Base-by-base conservation (phyloP, 2,888 invertebrate species). In the Eupelmus urozonus region DNA sequence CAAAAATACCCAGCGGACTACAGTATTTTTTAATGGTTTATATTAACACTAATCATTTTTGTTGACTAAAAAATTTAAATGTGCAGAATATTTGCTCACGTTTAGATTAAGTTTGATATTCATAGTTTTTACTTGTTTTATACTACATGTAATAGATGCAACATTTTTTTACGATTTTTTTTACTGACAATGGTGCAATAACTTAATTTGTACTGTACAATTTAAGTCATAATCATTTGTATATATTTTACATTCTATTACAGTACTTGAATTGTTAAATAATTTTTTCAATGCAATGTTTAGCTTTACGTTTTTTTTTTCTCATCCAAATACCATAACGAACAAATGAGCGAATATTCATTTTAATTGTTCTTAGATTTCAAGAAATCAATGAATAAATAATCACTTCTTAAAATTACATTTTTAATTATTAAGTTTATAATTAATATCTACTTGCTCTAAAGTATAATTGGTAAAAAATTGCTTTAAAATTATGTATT, bases 151-250 rank as follows among this genome's bases (percentile, higher is more conserved):
- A 63, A 65, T 65, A 62, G 49, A 34, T 29, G 53, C 40, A 69
- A 70, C 25, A 63, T 45, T 76, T 75, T n/a, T 74, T 73, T 72
- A 69, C 18, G 34, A 55, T 34, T 67, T 78, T 72, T 67, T 79
- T 79, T 79, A 79, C 71, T 76, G 60, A 70, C 57, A 57, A 72
- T 72, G 72, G 67, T 79, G 79, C 79, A 79, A 79, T 79, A 71
- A 67, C 55, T 65, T 78, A 57, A 69, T 51, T 60, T 18, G 40
- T 71, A 66, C 55, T 79, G n/a, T 51, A 34, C 49, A 49, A 34
- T 79, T 69, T 45, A 75, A 75, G 62, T 76, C 67, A 76, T 60
- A 11, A 67, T 78, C 59, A 74, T 76, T 76, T 79, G 79, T 79
- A 79, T 63, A 79, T 76, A 79, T 72, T 76, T 76, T 75, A 73